phyloP scores from a whole-genome alignment of 2,113 vertebrate species.

The Formicarius rufipectus region DNA sequence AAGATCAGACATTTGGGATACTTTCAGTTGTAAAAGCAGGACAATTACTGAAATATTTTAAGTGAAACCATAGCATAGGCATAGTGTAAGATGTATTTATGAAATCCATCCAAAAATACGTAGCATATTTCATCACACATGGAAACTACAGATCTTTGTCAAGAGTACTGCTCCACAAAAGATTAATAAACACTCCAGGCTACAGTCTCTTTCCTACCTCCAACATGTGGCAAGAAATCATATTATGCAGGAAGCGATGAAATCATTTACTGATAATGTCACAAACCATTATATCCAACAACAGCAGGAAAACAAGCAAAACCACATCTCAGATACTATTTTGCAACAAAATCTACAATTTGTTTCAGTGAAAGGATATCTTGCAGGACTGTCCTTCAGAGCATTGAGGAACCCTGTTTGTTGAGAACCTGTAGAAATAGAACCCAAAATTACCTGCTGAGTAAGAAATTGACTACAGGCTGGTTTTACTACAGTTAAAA shows the following conservation, averaged over 20 bases:
- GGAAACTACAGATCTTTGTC: not conserved
- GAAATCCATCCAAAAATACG: not conserved
- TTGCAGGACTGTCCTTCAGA: slow-evolving; percentile 94
- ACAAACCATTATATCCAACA: not conserved
- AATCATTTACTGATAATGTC: not conserved
- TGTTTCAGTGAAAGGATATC: slow-evolving; percentile 90
- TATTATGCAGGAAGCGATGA: not conserved
- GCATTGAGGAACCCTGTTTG: slow-evolving; percentile 87
- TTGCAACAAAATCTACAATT: not conserved
- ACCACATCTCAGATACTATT: not conserved
- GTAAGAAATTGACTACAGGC: not conserved
- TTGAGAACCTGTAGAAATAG: slow-evolving; percentile 85
- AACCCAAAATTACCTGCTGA: slow-evolving; percentile 40
- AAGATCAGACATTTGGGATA: not conserved
- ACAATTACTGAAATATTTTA: not conserved
- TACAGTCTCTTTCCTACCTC: not conserved
- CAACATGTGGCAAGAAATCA: not conserved
- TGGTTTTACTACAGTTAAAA: not conserved
- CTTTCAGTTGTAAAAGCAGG: not conserved
- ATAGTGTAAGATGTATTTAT: not conserved
- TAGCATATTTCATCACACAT: not conserved
- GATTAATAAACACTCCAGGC: not conserved
- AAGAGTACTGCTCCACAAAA: not conserved
- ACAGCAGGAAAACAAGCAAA: not conserved
- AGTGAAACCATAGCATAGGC: not conserved